Base-by-base conservation (phyloP, 1,140 invertebrate genomes). In the Nymphalis io region DNA sequence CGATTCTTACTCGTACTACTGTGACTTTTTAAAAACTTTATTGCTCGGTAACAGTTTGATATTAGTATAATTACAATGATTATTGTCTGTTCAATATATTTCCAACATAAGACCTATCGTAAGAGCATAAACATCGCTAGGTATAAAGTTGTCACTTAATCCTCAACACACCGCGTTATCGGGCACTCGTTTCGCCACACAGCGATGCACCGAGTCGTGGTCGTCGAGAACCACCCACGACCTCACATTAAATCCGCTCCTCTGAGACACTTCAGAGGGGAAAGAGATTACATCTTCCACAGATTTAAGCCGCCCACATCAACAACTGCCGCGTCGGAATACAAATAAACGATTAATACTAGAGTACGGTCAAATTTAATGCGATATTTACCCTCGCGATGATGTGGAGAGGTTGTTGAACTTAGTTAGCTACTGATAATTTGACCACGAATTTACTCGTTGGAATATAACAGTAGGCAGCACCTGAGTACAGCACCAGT, bases 161-260 rank as follows among this genome's bases (percentile, higher is more conserved):
- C 60, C 58, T 61, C 11, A 23, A 61, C 58, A 60, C 18, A 46
- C 21, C n/a, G 44, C 42, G 42, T 40, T 61, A 48, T 61, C 42
- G 12, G 5, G 23, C 42, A 46, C 42, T 61, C 48, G 39, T 48
- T 61, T 60, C 0, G 42, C 40, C 58, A 23, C 40, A 33, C n/a
- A 12, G 3, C 21, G 27, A 8, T 16, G 8, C n/a, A 11, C 15
- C 6, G 18, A 42, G 20, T 33, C 27, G 27, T 4, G 27, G 27
- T 33, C 27, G 27, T 8, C 27, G 27, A 8, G 27, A 33, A 33
- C 42, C 60, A 61, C 60, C 60, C 60, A 61, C 60, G 42, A 48
- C 42, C 2, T 44, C 40, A 12, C n/a, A 44, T 44, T 33, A 33
- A 33, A 33, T 33, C 27, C 40, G 40, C 4, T n/a, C 8, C 44